Evolutionary conservation across 2,113 vertebrate species (phyloP), one percentile per base, ranked within the genome.

Genomic region (Notothenia coriiceps): DNA sequence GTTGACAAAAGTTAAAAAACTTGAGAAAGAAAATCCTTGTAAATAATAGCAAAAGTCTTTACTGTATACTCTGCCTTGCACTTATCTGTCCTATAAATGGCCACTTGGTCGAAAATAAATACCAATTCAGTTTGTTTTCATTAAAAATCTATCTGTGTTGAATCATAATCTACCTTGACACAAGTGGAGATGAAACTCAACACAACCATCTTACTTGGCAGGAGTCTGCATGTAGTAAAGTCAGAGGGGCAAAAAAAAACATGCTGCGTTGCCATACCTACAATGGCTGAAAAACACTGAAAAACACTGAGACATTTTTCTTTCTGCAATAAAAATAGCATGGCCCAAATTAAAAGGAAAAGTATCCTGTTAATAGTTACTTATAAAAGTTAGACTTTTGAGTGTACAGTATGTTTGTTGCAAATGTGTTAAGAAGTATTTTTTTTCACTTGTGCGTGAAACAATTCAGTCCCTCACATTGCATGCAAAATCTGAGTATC

Each of bases 81-180:
- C 49, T 69, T 22, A 29, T 59, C 1, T n/a, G 47, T 47, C 44
- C 47, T 20, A 13, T 56, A 33, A 60, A 10, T 4, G 51, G 63
- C 25, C n/a, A 15, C 12, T 33, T 9, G n/a, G 2, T 43, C 47
- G 4, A 51, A 65, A 49, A 67, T 51, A 49, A 74, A 72, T 44
- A 12, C 35, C 2, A 17, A 20, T n/a, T 18, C 14, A 20, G n/a
- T 59, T 80, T 44, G 49, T 57, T 55, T 52, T 25, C 10, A 3
- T 5, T 59, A n/a, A 62, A 59, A 13, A 55, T 73, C 49, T 47
- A 12, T 63, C 18, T n/a, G 15, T 10, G 20, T 50, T 20, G 22
- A 33, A 56, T 65, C 65, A 13, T 64, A 68, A 61, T 67, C 17
- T 54, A 61, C 22, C 10, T 49, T 55, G 65, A 77, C 15, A 52